Evolutionary conservation across 1,140 invertebrate species (phyloP), one percentile per base, ranked within the genome.

Genomic region (Drosophila sulfurigaster): DNA sequence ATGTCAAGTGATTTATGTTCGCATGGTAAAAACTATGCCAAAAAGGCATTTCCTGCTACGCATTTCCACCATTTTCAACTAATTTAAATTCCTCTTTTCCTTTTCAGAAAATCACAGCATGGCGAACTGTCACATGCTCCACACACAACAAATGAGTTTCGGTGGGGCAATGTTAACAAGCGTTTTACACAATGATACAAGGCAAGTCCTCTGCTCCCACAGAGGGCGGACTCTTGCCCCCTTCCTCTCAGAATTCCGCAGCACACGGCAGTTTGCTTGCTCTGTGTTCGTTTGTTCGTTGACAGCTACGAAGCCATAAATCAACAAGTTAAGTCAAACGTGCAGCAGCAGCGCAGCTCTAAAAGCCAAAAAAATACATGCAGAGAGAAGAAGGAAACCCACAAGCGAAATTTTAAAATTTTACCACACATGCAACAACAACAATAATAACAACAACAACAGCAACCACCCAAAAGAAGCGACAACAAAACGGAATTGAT

Each of bases 281-380:
- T 65, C 73, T 65, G 69, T 65, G 68, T 70, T 25, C 79, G 78
- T 59, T 52, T 41, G 54, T 57, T 57, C 54, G 54, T 57, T 89
- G 85, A 89, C 85, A 89, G 85, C 85, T 85, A 68, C 67, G 74
- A 77, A 77, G 67, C 85, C 86, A 89, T 89, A 89, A 89, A 89
- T 89, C 85, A 89, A 89, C 85, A 89, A 89, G 85, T 89, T 89
- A 89, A 89, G 85, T 90, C 86, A 85, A 85, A 89, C 85, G 81
- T 89, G 82, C 60, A 75, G 79, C 72, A 57, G 52, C 30, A 72
- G 58, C 59, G 52, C 43, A 65, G 58, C 59, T 69, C 71, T 68
- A 59, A 86, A 79, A 71, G 81, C 81, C 52, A 20, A 76, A 63
- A 75, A 74, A 75, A 32, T 13, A 41, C n/a, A 43, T n/a, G 5